These are phyloP conservation scores for Scylla paramamosain DNA, from an alignment of 1,140 invertebrate species.

Conservation along the genomic window DNA sequence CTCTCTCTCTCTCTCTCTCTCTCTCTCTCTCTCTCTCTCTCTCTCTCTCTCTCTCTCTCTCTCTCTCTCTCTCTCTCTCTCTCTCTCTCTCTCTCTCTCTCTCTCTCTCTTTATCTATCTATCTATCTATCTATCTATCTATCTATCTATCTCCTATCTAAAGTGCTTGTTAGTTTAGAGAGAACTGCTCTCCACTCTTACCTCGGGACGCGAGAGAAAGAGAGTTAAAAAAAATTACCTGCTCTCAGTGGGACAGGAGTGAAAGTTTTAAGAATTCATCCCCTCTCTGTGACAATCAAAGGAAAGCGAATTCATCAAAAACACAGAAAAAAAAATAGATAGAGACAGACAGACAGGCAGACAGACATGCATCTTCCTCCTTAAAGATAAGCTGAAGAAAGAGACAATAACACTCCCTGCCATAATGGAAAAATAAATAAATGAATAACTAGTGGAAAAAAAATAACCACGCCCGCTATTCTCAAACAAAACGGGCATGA, in stretches of 20 bases:
- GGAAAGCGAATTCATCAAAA: background rate
- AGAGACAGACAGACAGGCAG: background rate
- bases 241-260: background rate
- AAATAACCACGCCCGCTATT: too few species aligned
- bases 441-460: too few species aligned
- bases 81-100: background rate
- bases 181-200: background rate
- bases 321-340: background rate
- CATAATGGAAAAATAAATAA: too few species aligned
- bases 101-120: background rate
- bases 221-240: background rate
- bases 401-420: too few species aligned
- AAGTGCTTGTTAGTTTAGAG: too few species aligned
- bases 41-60: background rate
- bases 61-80: background rate
- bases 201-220: background rate
- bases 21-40: background rate
- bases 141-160: too few species aligned
- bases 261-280: background rate
- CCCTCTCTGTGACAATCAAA: background rate
- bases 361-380: too few species aligned
- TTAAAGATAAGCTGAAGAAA: too few species aligned
- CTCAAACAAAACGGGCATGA: too few species aligned
- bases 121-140: background rate
- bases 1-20: slow-evolving; percentile 1